Conservation (phyloP, 2,113 vertebrate species). For the Melanerpes aurifrons region DNA sequence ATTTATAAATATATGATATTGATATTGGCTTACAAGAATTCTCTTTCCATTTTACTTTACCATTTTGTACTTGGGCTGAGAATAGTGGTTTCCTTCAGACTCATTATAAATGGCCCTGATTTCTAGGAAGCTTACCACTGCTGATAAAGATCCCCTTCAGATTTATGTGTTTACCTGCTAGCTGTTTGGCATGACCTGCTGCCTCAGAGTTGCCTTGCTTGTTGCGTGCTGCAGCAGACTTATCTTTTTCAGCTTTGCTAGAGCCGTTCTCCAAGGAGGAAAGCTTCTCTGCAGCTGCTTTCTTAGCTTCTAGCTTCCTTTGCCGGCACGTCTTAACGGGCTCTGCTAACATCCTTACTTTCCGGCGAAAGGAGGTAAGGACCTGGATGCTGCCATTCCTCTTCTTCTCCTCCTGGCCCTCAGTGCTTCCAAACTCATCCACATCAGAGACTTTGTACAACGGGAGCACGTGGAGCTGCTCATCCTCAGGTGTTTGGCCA, state of each 20-base stretch:
- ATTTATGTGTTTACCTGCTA: constrained; percentile 73
- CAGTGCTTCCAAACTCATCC: constrained; percentile 92
- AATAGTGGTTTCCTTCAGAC: neutral
- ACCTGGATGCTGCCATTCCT: constrained; percentile 92
- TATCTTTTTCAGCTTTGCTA: constrained; percentile 86
- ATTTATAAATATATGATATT: neutral
- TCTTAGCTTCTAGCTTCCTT: constrained; percentile 93
- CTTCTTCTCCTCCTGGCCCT: constrained; percentile 92
- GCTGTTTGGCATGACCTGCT: constrained; percentile 69
- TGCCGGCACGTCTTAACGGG: constrained; percentile 94
- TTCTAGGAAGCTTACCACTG: neutral
- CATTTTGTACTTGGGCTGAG: neutral
- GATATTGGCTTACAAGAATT: neutral
- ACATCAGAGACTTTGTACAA: constrained; percentile 91
- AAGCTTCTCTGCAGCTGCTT: constrained; percentile 87
- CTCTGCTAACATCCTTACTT: constrained; percentile 93
- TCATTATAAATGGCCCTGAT: neutral
- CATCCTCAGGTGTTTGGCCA: constrained; percentile 90
- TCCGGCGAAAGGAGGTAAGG: constrained; percentile 89
- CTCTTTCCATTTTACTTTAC: neutral
- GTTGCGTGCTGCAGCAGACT: constrained; percentile 76
- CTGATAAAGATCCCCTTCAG: neutral
- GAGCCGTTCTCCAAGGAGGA: constrained; percentile 82
- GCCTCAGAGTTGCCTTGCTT: constrained; percentile 82
- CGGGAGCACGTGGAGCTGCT: constrained; percentile 96